phyloP scores from a whole-genome alignment of 2,797 vertebrate species.

The Tapirus indicus region DNA sequence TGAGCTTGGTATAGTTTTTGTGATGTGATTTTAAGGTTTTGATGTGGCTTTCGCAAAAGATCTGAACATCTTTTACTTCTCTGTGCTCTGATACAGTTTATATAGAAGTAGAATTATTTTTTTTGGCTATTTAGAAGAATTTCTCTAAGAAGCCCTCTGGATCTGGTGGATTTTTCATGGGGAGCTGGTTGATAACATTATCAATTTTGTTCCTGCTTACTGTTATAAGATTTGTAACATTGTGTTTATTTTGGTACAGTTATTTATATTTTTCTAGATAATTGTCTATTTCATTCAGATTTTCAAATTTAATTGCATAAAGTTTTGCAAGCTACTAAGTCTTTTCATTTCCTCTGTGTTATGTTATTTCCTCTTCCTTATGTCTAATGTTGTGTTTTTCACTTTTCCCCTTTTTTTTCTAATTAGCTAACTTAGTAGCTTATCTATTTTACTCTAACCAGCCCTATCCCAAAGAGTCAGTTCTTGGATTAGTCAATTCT shows the following conservation, averaged over 20 bases:
- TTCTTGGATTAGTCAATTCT: neutral
- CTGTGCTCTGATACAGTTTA: neutral
- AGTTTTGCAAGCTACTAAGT: neutral
- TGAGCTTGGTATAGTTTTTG: neutral
- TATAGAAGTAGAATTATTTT: neutral
- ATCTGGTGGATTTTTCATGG: neutral
- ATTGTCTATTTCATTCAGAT: neutral
- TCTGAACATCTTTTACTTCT: neutral
- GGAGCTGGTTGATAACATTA: neutral
- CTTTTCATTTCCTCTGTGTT: neutral
- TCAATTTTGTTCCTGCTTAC: neutral
- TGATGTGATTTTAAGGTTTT: neutral
- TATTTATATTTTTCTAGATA: conserved; percentile 3
- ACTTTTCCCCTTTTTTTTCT: neutral
- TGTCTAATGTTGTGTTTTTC: neutral
- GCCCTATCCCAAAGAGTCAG: neutral
- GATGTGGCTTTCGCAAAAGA: neutral
- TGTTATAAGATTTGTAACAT: neutral
- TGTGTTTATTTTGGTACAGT: neutral
- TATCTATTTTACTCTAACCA: neutral
- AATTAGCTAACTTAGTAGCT: neutral
- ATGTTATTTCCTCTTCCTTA: neutral
- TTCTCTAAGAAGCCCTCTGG: neutral
- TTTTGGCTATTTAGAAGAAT: neutral
- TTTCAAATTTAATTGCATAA: conserved; percentile 2